Conservation (phyloP, 2,888 invertebrate species). For the Drosophila robusta region DNA sequence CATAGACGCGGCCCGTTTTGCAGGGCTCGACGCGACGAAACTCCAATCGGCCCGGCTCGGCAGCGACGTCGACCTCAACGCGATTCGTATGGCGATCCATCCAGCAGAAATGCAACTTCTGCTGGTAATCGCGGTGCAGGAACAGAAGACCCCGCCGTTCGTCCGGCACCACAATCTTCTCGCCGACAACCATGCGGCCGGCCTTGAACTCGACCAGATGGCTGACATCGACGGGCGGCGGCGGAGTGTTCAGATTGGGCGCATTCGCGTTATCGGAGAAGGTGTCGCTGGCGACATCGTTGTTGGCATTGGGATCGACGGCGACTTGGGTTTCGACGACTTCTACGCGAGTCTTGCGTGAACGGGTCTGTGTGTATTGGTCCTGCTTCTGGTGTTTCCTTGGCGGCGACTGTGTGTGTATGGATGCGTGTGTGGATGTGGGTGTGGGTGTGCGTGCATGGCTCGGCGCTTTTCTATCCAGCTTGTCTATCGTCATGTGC, state of each 20-base stretch:
- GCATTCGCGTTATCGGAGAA: neutral
- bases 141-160: constrained; percentile 97
- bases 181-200: constrained; percentile 95
- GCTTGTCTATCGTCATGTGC: neutral
- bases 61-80: constrained; percentile 96
- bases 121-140: constrained; percentile 97
- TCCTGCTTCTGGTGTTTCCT: neutral
- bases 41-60: constrained; percentile 98
- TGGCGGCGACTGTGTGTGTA: neutral
- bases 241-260: neutral
- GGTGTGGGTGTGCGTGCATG: neutral
- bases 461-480: constrained; percentile 11
- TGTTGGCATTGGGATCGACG: neutral
- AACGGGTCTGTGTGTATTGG: neutral
- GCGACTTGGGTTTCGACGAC: no score
- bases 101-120: constrained; percentile 99
- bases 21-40: constrained; percentile 97
- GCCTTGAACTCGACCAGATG: constrained; percentile 97
- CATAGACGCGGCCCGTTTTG: constrained; percentile 97
- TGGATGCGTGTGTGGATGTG: neutral
- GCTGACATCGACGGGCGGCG: neutral
- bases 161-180: constrained; percentile 96
- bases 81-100: constrained; percentile 96
- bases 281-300: neutral
- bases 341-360: neutral